Conservation (phyloP, 1,140 invertebrate species). For the Camponotus floridanus region DNA sequence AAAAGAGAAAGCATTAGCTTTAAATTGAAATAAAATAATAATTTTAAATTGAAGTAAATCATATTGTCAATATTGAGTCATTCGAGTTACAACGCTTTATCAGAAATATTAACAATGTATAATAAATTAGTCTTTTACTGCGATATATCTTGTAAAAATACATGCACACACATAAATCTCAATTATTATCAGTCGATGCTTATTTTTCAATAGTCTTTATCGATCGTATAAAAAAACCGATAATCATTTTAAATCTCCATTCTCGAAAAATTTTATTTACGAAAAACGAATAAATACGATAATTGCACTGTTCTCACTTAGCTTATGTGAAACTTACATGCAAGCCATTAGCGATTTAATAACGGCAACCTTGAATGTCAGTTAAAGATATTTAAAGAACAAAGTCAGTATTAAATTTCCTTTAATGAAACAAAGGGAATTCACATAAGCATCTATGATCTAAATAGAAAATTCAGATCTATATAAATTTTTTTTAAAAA, state of each 20-base stretch:
- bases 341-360: constrained; percentile 35
- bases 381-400: constrained; percentile 16
- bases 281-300: constrained; percentile 10
- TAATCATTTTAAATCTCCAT: background rate
- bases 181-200: no score
- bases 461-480: background rate
- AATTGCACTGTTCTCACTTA: background rate
- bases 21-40: background rate
- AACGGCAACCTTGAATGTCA: constrained; percentile 27
- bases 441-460: background rate
- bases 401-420: background rate
- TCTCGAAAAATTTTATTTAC: background rate
- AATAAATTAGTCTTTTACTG: background rate
- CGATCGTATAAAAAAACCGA: background rate
- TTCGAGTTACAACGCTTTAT: background rate
- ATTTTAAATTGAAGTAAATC: background rate
- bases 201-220: background rate
- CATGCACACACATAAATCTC: no score
- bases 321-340: constrained; percentile 10
- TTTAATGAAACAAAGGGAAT: background rate
- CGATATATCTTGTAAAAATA: background rate
- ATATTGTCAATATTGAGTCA: background rate
- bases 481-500: background rate
- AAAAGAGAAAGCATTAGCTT: background rate
- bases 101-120: background rate